Evolutionary conservation across 1,140 invertebrate genomes (phyloP).

Genomic region (Papilio helenus): DNA sequence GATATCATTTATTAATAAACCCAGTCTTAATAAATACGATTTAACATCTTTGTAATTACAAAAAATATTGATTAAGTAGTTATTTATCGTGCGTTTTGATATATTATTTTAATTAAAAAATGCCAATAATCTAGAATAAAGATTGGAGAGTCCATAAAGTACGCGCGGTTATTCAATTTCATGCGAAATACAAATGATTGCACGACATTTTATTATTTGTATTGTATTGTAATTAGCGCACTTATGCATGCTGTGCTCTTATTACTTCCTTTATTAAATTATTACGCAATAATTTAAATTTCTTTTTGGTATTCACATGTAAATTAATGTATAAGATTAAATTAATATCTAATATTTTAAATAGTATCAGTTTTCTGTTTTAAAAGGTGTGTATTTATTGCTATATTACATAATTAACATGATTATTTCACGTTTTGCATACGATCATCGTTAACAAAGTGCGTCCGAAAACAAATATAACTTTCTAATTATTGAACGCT

Average conservation of each 20-base stretch:
- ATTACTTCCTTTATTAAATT: background rate
- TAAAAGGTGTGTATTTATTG: background rate
- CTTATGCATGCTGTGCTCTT: background rate
- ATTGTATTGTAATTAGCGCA: background rate
- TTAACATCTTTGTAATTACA: too few species aligned
- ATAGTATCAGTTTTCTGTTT: background rate
- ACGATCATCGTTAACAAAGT: constrained; percentile 12
- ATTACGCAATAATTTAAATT: background rate
- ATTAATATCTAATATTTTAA: background rate
- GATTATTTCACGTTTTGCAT: constrained; percentile 1
- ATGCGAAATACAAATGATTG: background rate
- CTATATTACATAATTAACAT: background rate
- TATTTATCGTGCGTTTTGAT: too few species aligned
- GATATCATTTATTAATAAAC: too few species aligned
- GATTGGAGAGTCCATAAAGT: too few species aligned
- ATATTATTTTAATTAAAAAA: too few species aligned
- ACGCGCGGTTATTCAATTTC: background rate
- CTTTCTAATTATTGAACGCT: constrained; percentile 18
- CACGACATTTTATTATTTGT: background rate
- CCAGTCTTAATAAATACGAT: too few species aligned
- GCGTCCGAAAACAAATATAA: constrained; percentile 1
- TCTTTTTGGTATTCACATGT: background rate
- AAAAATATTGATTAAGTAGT: too few species aligned
- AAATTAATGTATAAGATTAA: background rate
- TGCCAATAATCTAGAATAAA: too few species aligned